Evolutionary conservation across 2,797 vertebrate genomes (phyloP).

Genomic region (Eremophila alpestris): DNA sequence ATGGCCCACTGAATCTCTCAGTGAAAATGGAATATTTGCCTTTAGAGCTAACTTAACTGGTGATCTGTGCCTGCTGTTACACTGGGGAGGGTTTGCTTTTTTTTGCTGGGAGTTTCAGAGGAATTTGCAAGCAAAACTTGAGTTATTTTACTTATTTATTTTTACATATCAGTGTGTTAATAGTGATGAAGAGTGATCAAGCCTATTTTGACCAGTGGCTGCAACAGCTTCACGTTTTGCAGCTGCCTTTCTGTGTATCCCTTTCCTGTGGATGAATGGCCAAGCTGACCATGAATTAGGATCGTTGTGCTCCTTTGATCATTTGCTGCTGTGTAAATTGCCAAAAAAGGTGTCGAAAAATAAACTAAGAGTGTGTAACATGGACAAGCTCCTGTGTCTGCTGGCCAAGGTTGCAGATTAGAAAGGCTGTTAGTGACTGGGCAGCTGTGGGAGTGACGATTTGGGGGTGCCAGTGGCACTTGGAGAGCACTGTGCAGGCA

Average conservation of each 20-base stretch:
- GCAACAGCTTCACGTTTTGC: background rate
- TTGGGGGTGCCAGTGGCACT: background rate
- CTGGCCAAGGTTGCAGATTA: background rate
- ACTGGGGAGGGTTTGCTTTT: background rate
- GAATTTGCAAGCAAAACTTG: background rate
- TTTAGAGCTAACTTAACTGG: conserved; percentile 41
- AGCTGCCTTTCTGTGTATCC: background rate
- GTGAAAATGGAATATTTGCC: conserved; percentile 30
- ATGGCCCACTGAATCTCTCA: background rate
- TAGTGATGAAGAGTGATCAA: background rate
- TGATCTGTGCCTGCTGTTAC: background rate
- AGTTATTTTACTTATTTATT: background rate
- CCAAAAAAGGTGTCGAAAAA: background rate
- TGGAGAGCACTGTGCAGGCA: background rate
- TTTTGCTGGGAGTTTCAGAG: background rate
- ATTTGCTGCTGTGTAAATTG: background rate
- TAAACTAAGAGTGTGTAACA: background rate
- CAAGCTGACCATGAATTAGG: background rate
- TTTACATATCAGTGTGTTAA: background rate
- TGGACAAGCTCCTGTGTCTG: background rate
- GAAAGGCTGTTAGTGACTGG: background rate
- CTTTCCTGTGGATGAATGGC: background rate
- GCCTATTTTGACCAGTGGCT: background rate
- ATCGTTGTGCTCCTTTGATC: background rate
- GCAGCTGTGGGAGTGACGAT: background rate